Evolutionary conservation across 2,113 vertebrate genomes (phyloP).

Genomic region (Equus przewalskii): DNA sequence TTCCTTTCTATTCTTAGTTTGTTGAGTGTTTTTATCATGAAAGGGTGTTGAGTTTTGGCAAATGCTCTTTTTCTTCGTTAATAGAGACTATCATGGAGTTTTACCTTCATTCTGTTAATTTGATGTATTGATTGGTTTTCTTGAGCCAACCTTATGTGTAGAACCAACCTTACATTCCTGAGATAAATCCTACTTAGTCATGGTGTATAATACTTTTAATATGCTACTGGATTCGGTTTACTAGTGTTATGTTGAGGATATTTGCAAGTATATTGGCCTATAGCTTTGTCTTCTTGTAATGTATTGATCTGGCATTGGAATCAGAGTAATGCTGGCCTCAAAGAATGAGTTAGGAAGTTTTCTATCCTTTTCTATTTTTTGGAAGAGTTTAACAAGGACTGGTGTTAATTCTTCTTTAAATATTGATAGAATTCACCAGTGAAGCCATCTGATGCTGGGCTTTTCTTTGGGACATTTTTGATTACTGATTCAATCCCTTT

Average conservation of each 20-base stretch:
- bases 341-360: neutral
- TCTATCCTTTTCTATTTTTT: neutral
- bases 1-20: slow-evolving; percentile 3
- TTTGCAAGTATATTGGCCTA: neutral
- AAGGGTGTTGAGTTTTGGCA: neutral
- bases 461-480: neutral
- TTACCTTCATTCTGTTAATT: neutral
- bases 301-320: neutral
- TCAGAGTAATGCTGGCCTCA: neutral
- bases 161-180: neutral
- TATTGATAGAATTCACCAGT: neutral
- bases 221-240: neutral
- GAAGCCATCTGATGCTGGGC: neutral
- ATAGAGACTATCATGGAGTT: neutral
- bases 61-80: neutral
- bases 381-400: neutral
- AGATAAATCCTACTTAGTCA: neutral
- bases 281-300: neutral
- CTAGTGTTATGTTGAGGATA: neutral
- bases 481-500: neutral
- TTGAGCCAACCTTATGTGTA: neutral
- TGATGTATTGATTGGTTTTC: neutral
- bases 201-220: neutral
- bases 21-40: slow-evolving; percentile 6
- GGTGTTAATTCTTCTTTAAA: neutral